Base-by-base conservation (phyloP, 2,113 vertebrate genomes). In the Halichoerus grypus region DNA sequence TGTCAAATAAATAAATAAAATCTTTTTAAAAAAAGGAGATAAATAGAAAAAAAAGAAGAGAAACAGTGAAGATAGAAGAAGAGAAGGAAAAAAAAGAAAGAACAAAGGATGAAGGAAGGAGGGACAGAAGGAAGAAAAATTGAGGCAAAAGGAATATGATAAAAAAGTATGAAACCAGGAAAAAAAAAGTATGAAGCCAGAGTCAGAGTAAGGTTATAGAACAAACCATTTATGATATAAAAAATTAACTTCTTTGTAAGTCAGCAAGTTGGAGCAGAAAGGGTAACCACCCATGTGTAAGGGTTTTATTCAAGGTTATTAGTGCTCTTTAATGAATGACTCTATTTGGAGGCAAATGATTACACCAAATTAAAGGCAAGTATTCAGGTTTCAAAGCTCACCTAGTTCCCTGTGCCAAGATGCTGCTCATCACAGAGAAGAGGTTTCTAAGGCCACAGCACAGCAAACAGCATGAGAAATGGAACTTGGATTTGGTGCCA, bases 401-500 rank as follows among this genome's bases (percentile, higher is more conserved):
- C 82, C n/a, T 74, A 18, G 31, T 39, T 95, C 15, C 42, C 39
- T 57, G 39, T 91, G 71, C 93, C 91, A 96, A 65, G 26, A 94
- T 24, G 3, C 21, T 88, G 33, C 26, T 92, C 72, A 91, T 77
- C 53, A 82, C 59, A 77, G 46, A 87, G 51, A 14, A 74, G 57
- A 96, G 55, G 24, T 88, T 95, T 91, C 94, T 59, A 49, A 90
- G 77, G 72, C n/a, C 65, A 59, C 22, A 85, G 91, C n/a, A 93
- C 9, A 95, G 51, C 16, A 71, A 93, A 91, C 49, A 98, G 51
- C 21, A 67, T 69, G 82, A 93, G 81, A 95, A 94, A 88, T 46
- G 26, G 86, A 98, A 95, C 33, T 63, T 95, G 53, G 46, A 97
- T 28, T 51, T 91, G 59, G 31, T 97, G 89, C 46, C 90, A 98